Evolutionary conservation across 2,113 vertebrate species (phyloP).

Genomic region (Mastomys natalensis): DNA sequence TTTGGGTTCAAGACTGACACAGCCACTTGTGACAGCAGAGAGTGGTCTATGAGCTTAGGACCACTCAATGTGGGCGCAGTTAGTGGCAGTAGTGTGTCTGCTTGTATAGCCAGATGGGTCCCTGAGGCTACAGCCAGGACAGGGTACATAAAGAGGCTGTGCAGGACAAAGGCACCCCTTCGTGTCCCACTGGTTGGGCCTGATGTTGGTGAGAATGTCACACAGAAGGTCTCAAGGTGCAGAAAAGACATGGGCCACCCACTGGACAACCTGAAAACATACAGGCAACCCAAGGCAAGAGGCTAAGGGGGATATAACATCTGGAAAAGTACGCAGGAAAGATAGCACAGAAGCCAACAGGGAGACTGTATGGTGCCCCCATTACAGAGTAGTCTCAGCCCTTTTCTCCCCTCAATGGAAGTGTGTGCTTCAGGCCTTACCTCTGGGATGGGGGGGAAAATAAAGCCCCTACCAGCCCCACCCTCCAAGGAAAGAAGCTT

Average conservation of each 20-base stretch:
- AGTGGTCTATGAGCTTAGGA: background rate
- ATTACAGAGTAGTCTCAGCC: background rate
- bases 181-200: background rate
- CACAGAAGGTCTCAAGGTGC: background rate
- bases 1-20: background rate
- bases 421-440: background rate
- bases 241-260: background rate
- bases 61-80: background rate
- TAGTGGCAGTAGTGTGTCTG: background rate
- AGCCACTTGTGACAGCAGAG: too few species aligned
- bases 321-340: accelerated
- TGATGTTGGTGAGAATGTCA: background rate
- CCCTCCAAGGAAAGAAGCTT: background rate
- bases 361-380: background rate
- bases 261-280: background rate
- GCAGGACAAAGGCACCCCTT: background rate
- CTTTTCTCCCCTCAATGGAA: background rate
- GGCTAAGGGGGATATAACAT: accelerated
- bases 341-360: background rate
- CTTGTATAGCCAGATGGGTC: background rate
- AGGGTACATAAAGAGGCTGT: background rate
- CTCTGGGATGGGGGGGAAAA: background rate
- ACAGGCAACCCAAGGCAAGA: background rate
- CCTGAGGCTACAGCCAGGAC: background rate
- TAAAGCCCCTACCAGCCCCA: background rate